phyloP scores from a whole-genome alignment of 2,888 invertebrate species.

The Hyles lineata region DNA sequence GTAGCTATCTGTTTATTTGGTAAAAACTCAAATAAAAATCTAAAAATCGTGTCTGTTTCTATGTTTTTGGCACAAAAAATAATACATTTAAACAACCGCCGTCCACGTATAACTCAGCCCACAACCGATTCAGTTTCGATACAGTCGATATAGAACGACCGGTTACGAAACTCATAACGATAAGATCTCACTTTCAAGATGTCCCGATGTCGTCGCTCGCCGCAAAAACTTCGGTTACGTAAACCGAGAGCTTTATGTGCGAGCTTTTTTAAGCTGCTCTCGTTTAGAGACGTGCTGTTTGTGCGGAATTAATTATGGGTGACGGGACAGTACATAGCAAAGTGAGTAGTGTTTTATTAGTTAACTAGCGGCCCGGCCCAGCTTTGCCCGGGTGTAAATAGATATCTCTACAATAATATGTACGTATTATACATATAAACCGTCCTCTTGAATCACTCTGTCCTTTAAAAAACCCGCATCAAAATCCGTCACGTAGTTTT shows the following conservation, averaged over 20 bases:
- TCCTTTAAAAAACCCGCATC: no score
- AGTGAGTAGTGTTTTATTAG: not conserved
- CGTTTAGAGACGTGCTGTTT: not conserved
- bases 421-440: no score
- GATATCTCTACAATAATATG: no score
- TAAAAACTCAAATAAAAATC: no score
- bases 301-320: not conserved
- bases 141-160: constrained; percentile 58
- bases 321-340: not conserved
- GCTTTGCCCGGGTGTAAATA: no score
- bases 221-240: constrained; percentile 70
- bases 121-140: constrained; percentile 56
- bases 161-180: constrained; percentile 70
- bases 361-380: no score
- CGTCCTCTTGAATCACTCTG: no score
- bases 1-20: no score
- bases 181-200: constrained; percentile 74
- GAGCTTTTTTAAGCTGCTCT: constrained; percentile 24
- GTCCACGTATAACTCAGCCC: constrained; percentile 42
- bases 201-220: constrained; percentile 69
- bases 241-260: constrained; percentile 62
- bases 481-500: no score
- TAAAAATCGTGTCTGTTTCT: no score
- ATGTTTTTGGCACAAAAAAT: not conserved
- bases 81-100: no score